Conservation (phyloP, 2,888 invertebrate species). For the Rhamnusium bicolor region DNA sequence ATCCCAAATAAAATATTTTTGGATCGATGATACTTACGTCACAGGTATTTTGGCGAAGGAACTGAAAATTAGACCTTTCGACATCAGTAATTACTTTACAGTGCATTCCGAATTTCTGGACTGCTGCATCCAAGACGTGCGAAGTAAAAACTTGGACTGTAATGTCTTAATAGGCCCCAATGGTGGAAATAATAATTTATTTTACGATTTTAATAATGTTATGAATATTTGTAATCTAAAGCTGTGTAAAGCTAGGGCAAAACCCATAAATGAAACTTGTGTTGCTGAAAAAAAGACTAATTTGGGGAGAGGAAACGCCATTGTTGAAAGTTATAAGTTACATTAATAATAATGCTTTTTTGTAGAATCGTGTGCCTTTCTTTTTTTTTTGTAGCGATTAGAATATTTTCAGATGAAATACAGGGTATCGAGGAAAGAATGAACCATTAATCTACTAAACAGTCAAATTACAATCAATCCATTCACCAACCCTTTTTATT, state of each 20-base stretch:
- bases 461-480: too few relatives aligned
- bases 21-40: conserved; percentile 93
- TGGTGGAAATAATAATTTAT: conserved; percentile 81
- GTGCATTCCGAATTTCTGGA: conserved; percentile 81
- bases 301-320: conserved; percentile 61
- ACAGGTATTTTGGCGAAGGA: conserved; percentile 84
- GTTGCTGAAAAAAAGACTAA: conserved; percentile 70
- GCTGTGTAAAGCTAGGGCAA: conserved; percentile 73
- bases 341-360: too few relatives aligned
- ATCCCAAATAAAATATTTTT: conserved; percentile 80
- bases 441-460: too few relatives aligned
- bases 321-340: conserved; percentile 59
- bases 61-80: conserved; percentile 74
- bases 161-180: conserved; percentile 84
- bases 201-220: conserved; percentile 78
- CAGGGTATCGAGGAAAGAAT: too few relatives aligned
- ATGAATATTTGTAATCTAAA: conserved; percentile 75
- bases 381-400: too few relatives aligned
- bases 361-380: too few relatives aligned
- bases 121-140: conserved; percentile 81
- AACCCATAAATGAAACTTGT: conserved; percentile 76
- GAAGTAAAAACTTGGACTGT: conserved; percentile 75
- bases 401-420: too few relatives aligned
- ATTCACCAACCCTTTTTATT: too few relatives aligned
- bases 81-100: conserved; percentile 78